Conservation (phyloP, 2,797 vertebrate species). For the Prunella strophiata region DNA sequence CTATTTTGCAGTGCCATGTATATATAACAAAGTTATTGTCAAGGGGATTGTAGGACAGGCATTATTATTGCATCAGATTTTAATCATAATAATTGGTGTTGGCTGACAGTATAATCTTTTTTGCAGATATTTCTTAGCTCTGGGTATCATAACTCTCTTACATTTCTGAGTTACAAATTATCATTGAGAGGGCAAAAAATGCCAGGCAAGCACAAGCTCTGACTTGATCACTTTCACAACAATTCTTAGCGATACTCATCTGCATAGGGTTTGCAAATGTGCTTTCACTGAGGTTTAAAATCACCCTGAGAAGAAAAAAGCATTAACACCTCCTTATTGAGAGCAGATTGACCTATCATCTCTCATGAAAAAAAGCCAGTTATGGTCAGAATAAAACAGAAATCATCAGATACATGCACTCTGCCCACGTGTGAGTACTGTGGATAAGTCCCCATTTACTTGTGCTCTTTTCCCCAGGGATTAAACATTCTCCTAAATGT, state of each 20-base stretch:
- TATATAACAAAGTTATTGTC: not conserved
- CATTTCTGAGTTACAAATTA: not conserved
- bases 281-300: not conserved
- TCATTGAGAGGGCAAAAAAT: not conserved
- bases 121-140: not conserved
- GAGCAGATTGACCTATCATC: not conserved
- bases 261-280: not conserved
- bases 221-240: not conserved
- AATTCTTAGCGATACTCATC: not conserved
- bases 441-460: not conserved
- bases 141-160: not conserved
- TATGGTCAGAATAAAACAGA: not conserved
- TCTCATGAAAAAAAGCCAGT: not conserved
- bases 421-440: rapidly evolving
- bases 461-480: not conserved
- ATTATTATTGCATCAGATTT: slow-evolving; percentile 4
- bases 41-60: not conserved
- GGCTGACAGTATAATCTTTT: not conserved
- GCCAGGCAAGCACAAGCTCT: not conserved
- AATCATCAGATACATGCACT: too few species aligned
- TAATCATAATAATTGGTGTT: not conserved
- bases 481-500: rapidly evolving
- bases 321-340: not conserved
- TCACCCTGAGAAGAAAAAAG: not conserved
- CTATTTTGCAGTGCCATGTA: not conserved